Evolutionary conservation across 2,888 invertebrate species (phyloP), one percentile per base, ranked within the genome.

Genomic region (Plagodis dolabraria): DNA sequence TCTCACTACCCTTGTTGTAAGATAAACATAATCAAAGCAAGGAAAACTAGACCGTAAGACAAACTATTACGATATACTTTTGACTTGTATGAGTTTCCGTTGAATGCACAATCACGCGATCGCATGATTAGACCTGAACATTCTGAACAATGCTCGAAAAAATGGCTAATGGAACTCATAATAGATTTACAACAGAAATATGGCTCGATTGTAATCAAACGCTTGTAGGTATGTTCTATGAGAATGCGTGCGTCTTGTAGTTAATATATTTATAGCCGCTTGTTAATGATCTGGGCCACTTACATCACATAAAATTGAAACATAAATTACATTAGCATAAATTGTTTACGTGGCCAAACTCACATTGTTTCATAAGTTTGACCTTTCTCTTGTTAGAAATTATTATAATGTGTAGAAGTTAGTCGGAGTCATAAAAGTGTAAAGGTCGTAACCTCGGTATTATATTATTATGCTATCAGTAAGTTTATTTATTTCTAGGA

Each of bases 151-250:
- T 65, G 58, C 64, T 66, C 53, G 59, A 67, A 69, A 65, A 67
- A 74, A 73, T 77, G 66, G 63, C 70, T 75, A 79, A 79, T 79
- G 77, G 77, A 72, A 61, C 63, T 63, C 66, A 68, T 79, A 79
- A 80, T 78, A 77, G 77, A 75, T 79, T 79, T 72, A 66, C 72
- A 75, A 76, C 75, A 75, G 76, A 67, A 78, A 76, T 75, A 64
- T 67, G 56, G 64, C 58, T 60, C 62, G 71, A 69, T 72, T 65
- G 52, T 53, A 67, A 69, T 71, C 68, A 52, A 54, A 52, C 36
- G 44, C 35, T 62, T 22, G 46, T 57, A 52, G 34, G 40, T 42
- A 12, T 57, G 52, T 57, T 57, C 44, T 59, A 52, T 48, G 49
- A 36, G 53, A 62, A 54, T 64, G 54, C 57, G 60, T 54, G 62